Conservation (phyloP, 2,797 vertebrate species). For the Halcyon chelicuti region DNA sequence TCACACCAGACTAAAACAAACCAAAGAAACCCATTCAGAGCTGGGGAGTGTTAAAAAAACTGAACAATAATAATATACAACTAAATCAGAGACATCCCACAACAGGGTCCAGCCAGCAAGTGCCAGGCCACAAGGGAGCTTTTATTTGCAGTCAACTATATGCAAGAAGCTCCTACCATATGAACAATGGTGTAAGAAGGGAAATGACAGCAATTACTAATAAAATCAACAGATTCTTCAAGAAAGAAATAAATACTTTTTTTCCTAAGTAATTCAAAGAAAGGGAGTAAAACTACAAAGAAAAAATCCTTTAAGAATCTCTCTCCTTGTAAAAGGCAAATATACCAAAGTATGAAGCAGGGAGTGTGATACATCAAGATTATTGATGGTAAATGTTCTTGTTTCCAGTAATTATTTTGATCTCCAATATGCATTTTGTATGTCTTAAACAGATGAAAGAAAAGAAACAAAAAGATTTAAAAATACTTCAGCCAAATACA, state of each 20-base stretch:
- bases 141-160: background rate
- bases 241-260: background rate
- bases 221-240: background rate
- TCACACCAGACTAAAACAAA: background rate
- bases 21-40: background rate
- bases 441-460: background rate
- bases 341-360: background rate
- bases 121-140: background rate
- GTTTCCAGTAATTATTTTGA: slow-evolving; percentile 11
- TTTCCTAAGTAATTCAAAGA: background rate
- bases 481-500: background rate
- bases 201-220: background rate
- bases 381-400: background rate
- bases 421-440: background rate
- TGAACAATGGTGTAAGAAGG: background rate
- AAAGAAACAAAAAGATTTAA: background rate
- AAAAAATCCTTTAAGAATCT: background rate
- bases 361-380: background rate
- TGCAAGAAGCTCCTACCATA: background rate
- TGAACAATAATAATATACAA: background rate
- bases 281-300: background rate
- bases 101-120: background rate
- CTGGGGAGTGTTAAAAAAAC: background rate
- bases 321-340: background rate
- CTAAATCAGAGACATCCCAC: background rate